These are phyloP conservation scores for Mustelus asterias DNA, from an alignment of 2,113 vertebrate genomes.

Conservation along the genomic window DNA sequence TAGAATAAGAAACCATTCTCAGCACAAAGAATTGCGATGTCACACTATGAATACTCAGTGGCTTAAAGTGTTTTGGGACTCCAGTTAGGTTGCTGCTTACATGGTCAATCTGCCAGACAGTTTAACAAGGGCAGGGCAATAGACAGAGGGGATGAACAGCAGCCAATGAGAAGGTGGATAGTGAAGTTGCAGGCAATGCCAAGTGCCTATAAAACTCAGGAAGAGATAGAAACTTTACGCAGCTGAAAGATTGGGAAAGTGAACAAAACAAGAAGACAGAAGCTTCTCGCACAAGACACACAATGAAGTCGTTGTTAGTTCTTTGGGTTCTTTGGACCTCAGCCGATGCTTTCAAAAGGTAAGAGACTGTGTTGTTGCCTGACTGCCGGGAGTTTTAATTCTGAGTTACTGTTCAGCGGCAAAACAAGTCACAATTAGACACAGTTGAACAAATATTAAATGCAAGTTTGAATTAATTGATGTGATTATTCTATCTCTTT, in stretches of 20 bases:
- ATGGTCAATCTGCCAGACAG: not conserved
- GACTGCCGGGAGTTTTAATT: not conserved
- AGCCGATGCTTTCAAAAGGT: not conserved
- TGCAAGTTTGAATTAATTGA: not conserved
- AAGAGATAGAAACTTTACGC: not conserved
- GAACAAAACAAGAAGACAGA: not conserved
- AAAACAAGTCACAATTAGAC: not conserved
- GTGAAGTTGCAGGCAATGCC: not conserved
- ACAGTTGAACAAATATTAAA: not conserved
- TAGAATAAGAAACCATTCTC: not conserved
- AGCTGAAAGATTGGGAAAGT: not conserved
- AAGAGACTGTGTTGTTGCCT: not conserved
- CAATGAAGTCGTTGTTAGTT: not conserved
- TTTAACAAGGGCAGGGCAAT: not conserved
- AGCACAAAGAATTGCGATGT: not conserved
- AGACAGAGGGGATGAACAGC: not conserved
- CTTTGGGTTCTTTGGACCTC: not conserved
- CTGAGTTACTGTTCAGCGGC: not conserved
- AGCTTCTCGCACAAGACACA: no score
- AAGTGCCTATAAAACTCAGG: not conserved
- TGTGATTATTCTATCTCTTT: not conserved
- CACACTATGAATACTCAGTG: not conserved
- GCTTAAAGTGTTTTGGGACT: not conserved
- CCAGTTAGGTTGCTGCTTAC: not conserved
- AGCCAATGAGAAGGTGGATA: not conserved